Conservation (phyloP, 2,888 invertebrate species). For the Endotricha flammealis region DNA sequence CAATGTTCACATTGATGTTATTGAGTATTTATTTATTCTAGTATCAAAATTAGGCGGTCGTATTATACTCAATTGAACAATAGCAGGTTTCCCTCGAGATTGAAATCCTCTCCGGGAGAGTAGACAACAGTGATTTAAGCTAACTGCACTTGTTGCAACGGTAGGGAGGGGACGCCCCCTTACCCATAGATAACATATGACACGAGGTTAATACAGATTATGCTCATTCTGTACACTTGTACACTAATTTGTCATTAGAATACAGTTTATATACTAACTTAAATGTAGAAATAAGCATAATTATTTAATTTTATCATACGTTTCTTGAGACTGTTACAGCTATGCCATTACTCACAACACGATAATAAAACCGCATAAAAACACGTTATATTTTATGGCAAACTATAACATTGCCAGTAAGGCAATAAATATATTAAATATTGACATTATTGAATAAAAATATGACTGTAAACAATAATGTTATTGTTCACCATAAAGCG, state of each 20-base stretch:
- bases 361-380: conserved; percentile 18
- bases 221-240: conserved; percentile 42
- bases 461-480: conserved; percentile 34
- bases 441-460: conserved; percentile 40
- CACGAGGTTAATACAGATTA: conserved; percentile 59
- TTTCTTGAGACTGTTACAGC: neutral
- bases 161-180: conserved; percentile 32
- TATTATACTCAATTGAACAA: conserved; percentile 38
- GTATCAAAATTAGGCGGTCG: conserved; percentile 45
- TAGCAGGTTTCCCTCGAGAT: conserved; percentile 54
- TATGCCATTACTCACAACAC: neutral
- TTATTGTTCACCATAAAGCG: conserved; percentile 30
- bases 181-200: conserved; percentile 51
- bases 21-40: conserved; percentile 23
- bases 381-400: conserved; percentile 40
- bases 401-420: conserved; percentile 31
- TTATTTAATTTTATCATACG: too few species aligned
- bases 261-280: conserved; percentile 12
- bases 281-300: neutral
- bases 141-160: conserved; percentile 67
- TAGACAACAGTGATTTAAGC: conserved; percentile 64
- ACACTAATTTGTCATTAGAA: conserved; percentile 29
- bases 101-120: conserved; percentile 53
- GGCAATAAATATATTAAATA: conserved; percentile 49
- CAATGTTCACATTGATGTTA: too few species aligned